Conservation (phyloP, 2,888 invertebrate genomes). For the Acronicta leporina region DNA sequence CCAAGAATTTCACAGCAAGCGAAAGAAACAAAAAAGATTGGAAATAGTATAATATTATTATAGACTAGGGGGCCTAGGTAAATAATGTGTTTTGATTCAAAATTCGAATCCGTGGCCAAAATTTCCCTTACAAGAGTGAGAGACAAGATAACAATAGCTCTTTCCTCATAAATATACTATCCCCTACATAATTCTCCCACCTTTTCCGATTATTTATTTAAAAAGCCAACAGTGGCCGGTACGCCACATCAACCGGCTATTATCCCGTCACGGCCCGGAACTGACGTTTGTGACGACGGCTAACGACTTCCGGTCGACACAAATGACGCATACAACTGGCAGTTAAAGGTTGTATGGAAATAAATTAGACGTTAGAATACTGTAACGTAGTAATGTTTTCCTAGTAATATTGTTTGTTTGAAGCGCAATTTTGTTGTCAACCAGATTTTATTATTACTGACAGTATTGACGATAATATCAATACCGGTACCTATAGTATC, state of each 20-base stretch:
- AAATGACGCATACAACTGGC: slow-evolving; percentile 65
- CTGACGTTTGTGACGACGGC: slow-evolving; percentile 66
- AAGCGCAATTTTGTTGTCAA: slow-evolving; percentile 9
- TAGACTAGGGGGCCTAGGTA: no score
- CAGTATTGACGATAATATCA: neutral
- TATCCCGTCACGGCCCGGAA: slow-evolving; percentile 69
- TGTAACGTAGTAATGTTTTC: slow-evolving; percentile 17
- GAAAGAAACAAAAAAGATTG: no score
- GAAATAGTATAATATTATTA: no score
- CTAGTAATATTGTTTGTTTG: slow-evolving; percentile 3
- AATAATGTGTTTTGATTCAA: no score
- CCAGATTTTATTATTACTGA: slow-evolving; percentile 3
- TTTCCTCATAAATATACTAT: neutral
- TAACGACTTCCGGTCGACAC: slow-evolving; percentile 75
- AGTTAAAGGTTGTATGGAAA: slow-evolving; percentile 41
- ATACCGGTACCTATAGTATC: no score
- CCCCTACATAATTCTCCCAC: slow-evolving; percentile 16
- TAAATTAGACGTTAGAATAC: slow-evolving; percentile 20
- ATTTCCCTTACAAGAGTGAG: no score
- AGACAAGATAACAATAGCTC: no score
- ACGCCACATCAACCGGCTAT: slow-evolving; percentile 58
- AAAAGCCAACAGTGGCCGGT: slow-evolving; percentile 42
- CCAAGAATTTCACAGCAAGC: no score
- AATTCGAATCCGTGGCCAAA: no score
- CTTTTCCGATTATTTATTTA: slow-evolving; percentile 53